phyloP scores from a whole-genome alignment of 2,797 vertebrate genomes.

The Chelmon rostratus region DNA sequence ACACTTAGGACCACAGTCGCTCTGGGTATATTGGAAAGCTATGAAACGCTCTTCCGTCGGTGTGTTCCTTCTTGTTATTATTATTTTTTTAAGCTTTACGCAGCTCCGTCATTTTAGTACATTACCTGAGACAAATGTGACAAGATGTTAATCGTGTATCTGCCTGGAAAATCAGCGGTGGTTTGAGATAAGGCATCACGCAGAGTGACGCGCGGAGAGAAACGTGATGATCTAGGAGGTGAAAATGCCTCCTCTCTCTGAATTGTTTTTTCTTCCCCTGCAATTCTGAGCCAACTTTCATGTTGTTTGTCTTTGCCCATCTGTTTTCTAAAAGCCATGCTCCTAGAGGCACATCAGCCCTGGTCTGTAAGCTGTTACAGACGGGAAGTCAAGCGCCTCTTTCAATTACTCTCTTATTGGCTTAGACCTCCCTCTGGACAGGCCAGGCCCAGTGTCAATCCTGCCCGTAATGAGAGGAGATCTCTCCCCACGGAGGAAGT shows the following conservation, averaged over 20 bases:
- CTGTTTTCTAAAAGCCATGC: slow-evolving; percentile 79
- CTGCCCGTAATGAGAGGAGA: slow-evolving; percentile 84
- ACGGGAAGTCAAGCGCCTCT: slow-evolving; percentile 83
- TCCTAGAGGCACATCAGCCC: slow-evolving; percentile 72
- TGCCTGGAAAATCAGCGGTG: slow-evolving; percentile 14
- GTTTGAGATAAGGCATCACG: slow-evolving; percentile 32
- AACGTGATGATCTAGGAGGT: slow-evolving; percentile 30
- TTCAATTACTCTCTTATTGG: slow-evolving; percentile 86
- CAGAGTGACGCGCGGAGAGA: slow-evolving; percentile 29
- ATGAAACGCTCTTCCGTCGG: slow-evolving; percentile 25
- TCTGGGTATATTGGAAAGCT: slow-evolving; percentile 54
- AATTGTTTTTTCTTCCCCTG: slow-evolving; percentile 31
- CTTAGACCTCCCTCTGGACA: slow-evolving; percentile 80
- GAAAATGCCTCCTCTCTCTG: slow-evolving; percentile 27
- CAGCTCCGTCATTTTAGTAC: slow-evolving; percentile 30
- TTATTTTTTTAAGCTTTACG: slow-evolving; percentile 29
- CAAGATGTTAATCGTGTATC: slow-evolving; percentile 40
- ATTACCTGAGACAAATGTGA: slow-evolving; percentile 38
- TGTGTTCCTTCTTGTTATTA: slow-evolving; percentile 6
- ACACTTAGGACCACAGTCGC: slow-evolving; percentile 66
- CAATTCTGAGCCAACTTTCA: slow-evolving; percentile 63
- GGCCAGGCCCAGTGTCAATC: slow-evolving; percentile 81
- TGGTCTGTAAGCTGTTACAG: slow-evolving; percentile 80
- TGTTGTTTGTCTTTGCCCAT: slow-evolving; percentile 80
- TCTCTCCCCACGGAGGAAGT: slow-evolving; percentile 80